Percentiles rank a stretch among this genome's conserved stretches.
Evolutionary conservation across 1,140 invertebrate species (phyloP).

Genomic region (Musca domestica): DNA sequence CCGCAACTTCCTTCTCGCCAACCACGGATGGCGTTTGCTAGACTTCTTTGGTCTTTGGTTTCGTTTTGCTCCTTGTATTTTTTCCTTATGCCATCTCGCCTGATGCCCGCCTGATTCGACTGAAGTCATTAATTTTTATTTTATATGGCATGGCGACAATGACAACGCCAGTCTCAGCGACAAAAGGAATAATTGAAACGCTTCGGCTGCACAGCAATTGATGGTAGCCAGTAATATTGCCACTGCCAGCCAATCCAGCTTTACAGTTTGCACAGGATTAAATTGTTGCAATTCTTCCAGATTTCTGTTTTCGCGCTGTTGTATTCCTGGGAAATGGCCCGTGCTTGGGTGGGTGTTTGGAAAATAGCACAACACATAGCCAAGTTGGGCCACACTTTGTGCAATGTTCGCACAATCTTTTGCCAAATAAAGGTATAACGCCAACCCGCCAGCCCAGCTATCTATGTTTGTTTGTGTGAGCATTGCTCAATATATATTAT

Average conservation of each 20-base stretch:
- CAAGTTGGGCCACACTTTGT: too few relatives aligned
- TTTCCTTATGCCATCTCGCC: not conserved
- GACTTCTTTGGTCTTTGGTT: too few relatives aligned
- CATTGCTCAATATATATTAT: too few relatives aligned
- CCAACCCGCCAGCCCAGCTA: too few relatives aligned
- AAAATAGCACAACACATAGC: too few relatives aligned
- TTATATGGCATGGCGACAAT: not conserved
- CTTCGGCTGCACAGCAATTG: not conserved
- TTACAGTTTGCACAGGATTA: not conserved
- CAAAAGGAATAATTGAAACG: constrained; percentile 17
- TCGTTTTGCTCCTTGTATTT: not conserved
- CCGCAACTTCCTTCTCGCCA: not conserved
- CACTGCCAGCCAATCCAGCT: not conserved
- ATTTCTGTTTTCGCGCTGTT: too few relatives aligned
- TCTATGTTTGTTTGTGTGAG: too few relatives aligned
- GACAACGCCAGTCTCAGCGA: not conserved
- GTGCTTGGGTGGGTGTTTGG: too few relatives aligned
- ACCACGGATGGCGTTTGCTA: too few relatives aligned
- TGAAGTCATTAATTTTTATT: constrained; percentile 16
- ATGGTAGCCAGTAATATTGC: not conserved
- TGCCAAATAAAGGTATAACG: too few relatives aligned
- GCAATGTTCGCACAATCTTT: too few relatives aligned
- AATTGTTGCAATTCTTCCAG: constrained; percentile 6
- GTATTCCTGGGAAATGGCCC: too few relatives aligned
- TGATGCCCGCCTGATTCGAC: not conserved